Evolutionary conservation across 2,797 vertebrate genomes (phyloP).

Genomic region (Esox lucius): DNA sequence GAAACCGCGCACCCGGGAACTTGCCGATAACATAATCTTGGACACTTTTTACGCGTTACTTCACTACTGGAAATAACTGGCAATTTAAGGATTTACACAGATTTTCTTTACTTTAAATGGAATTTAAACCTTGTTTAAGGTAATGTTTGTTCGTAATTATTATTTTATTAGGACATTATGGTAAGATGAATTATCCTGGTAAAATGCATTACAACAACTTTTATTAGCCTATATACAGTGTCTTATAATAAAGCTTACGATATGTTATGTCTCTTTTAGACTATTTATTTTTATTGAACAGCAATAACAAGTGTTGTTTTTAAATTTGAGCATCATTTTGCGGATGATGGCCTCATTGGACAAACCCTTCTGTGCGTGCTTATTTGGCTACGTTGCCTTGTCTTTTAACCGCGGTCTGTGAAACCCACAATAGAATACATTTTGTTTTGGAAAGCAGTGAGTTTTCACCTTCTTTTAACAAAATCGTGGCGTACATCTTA

Average conservation of each 20-base stretch:
- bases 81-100: slow-evolving; percentile 15
- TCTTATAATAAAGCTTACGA: background rate
- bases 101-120: slow-evolving; percentile 56
- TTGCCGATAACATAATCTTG: slow-evolving; percentile 48
- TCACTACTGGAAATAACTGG: slow-evolving; percentile 53
- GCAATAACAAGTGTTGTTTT: background rate
- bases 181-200: background rate
- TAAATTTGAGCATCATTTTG: slow-evolving; percentile 1
- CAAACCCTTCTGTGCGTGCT: background rate
- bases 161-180: slow-evolving; percentile 1
- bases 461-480: too few relatives aligned
- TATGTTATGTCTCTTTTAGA: background rate
- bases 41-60: slow-evolving; percentile 72
- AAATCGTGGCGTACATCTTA: too few relatives aligned
- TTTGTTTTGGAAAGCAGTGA: too few relatives aligned
- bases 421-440: background rate
- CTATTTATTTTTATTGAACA: background rate
- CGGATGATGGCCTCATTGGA: background rate
- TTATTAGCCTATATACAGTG: background rate
- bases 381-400: background rate
- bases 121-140: slow-evolving; percentile 57
- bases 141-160: slow-evolving; percentile 47
- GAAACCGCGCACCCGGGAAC: slow-evolving; percentile 34
- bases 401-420: background rate
- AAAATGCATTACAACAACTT: background rate